Evolutionary conservation across 2,888 invertebrate species (phyloP).

Genomic region (Acanthococcus lagerstroemiae): DNA sequence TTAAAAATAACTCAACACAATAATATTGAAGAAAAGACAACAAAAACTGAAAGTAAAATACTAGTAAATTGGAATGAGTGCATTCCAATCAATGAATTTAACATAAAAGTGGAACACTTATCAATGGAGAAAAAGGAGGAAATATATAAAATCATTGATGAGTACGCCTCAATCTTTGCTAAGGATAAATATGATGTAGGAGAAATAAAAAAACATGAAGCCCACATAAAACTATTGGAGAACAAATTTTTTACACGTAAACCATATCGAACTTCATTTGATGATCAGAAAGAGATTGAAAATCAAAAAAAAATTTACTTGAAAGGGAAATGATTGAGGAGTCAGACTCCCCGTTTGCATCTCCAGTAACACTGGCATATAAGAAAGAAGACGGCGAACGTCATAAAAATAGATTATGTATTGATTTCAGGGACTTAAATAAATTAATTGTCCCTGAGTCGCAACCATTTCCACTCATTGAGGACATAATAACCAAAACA

Average conservation of each 20-base stretch:
- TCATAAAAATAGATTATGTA: conserved; percentile 4
- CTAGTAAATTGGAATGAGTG: conserved; percentile 35
- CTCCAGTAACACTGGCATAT: too few relatives aligned
- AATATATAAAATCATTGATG: conserved; percentile 34
- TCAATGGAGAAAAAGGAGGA: conserved; percentile 25
- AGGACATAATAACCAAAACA: conserved; percentile 31
- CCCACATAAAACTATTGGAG: too few relatives aligned
- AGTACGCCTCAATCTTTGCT: conserved; percentile 36
- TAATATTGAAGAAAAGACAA: conserved; percentile 5
- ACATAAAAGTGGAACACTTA: conserved; percentile 32
- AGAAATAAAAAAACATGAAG: not conserved
- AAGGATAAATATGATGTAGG: conserved; percentile 36
- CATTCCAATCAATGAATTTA: conserved; percentile 32
- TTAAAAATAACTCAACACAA: conserved; percentile 34
- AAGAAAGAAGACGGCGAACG: too few relatives aligned
- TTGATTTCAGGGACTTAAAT: too few relatives aligned
- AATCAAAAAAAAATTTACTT: conserved; percentile 6
- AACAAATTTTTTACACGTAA: conserved; percentile 1
- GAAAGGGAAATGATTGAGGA: conserved; percentile 13
- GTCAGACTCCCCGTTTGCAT: too few relatives aligned
- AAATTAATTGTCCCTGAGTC: conserved; percentile 25
- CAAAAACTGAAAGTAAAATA: too few relatives aligned
- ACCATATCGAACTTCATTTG: conserved; percentile 17
- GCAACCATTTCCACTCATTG: conserved; percentile 33
- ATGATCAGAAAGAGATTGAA: conserved; percentile 17